Evolutionary conservation across 2,797 vertebrate genomes (phyloP).

Genomic region (Gambelia wislizenii): DNA sequence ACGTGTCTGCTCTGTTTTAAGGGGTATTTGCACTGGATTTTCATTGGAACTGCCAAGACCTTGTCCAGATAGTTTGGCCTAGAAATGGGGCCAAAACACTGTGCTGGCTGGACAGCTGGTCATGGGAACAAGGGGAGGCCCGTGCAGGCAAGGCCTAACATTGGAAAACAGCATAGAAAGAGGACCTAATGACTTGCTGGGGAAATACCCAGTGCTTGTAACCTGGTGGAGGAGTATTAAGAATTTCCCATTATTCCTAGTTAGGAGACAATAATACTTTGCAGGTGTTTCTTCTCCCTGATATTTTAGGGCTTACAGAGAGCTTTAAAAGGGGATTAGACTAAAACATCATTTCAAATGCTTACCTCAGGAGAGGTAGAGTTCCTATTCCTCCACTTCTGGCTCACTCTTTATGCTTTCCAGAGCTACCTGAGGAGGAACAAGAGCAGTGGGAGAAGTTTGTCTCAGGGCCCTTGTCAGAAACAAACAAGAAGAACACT

Average conservation of each 20-base stretch:
- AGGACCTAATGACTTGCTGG: background rate
- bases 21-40: too few relatives aligned
- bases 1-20: too few relatives aligned
- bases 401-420: background rate
- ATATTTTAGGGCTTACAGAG: background rate
- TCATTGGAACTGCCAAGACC: too few relatives aligned
- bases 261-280: background rate
- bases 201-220: background rate
- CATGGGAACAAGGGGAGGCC: too few relatives aligned
- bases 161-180: background rate
- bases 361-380: background rate
- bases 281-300: background rate
- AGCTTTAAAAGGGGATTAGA: background rate
- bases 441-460: constrained; percentile 75
- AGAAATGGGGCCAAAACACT: too few relatives aligned
- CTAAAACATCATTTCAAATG: background rate
- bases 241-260: background rate
- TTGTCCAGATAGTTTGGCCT: too few relatives aligned
- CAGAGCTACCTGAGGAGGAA: constrained; percentile 60
- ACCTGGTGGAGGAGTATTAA: background rate
- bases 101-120: too few relatives aligned
- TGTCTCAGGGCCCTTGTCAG: constrained; percentile 69
- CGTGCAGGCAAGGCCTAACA: too few relatives aligned
- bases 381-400: background rate
- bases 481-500: constrained; percentile 79